phyloP scores from a whole-genome alignment of 2,113 vertebrate genomes.

The Nycticryphes semicollaris region DNA sequence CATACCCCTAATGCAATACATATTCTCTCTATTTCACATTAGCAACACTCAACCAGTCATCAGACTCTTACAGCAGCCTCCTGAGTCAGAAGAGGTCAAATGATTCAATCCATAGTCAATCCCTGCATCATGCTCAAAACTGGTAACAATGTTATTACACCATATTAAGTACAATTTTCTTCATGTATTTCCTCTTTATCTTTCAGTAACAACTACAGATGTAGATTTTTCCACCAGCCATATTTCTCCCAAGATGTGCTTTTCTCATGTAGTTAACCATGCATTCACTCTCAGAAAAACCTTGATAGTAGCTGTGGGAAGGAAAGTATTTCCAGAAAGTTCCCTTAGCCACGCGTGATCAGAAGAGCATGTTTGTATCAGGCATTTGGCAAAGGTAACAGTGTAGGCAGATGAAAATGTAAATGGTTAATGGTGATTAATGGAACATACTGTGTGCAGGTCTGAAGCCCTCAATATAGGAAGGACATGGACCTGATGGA shows the following conservation, averaged over 20 bases:
- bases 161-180: not conserved
- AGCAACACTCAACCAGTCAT: not conserved
- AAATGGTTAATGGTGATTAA: not conserved
- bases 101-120: not conserved
- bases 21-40: not conserved
- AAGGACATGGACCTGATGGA: no score
- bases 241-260: not conserved
- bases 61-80: not conserved
- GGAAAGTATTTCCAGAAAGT: not conserved
- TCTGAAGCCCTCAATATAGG: no score
- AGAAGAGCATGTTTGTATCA: not conserved
- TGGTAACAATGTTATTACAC: not conserved
- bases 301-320: not conserved
- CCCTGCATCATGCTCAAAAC: not conserved
- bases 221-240: not conserved
- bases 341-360: not conserved
- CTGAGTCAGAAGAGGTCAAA: constrained; percentile 14
- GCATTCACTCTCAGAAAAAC: not conserved
- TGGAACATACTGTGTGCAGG: not conserved
- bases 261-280: not conserved
- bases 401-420: not conserved
- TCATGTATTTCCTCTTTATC: not conserved
- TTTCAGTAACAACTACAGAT: not conserved
- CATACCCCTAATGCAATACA: not conserved
- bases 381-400: not conserved